phyloP scores from a whole-genome alignment of 2,797 vertebrate species.

The Sebastes trivittatus region DNA sequence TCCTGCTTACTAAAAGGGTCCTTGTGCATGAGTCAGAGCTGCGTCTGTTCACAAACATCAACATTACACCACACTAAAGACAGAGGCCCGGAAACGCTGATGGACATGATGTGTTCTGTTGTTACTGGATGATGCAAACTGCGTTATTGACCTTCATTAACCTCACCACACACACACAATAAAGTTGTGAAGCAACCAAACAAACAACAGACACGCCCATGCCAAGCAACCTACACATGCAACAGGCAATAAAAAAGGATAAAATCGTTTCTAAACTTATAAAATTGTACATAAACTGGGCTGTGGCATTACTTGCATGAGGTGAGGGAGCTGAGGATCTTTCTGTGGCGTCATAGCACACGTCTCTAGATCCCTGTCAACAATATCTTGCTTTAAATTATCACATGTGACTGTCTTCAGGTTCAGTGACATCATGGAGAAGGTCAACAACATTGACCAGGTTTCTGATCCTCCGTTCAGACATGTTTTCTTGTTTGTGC shows the following conservation, averaged over 20 bases:
- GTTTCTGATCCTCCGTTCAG: not conserved
- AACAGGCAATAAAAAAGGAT: not conserved
- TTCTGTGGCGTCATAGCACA: not conserved
- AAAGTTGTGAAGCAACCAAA: constrained; percentile 2
- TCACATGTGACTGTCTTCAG: not conserved
- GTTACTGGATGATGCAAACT: constrained; percentile 12
- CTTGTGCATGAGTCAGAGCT: constrained; percentile 27
- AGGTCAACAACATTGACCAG: not conserved
- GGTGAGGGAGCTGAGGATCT: not conserved
- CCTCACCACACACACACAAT: not conserved
- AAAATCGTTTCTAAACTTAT: not conserved
- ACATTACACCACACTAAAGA: constrained; percentile 16
- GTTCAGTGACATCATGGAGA: not conserved
- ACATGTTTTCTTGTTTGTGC: not conserved
- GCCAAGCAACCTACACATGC: not conserved
- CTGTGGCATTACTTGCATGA: not conserved
- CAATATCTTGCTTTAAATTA: not conserved
- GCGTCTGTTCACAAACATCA: constrained; percentile 5
- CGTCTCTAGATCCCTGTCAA: not conserved
- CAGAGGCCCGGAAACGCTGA: constrained; percentile 21
- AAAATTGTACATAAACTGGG: not conserved
- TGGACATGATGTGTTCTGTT: constrained; percentile 14
- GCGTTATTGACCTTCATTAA: constrained; percentile 3
- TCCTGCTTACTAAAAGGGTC: not conserved
- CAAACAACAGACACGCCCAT: constrained; percentile 1